These are phyloP conservation scores for Astropecten irregularis DNA, from an alignment of 53 echinoderm and acorn worm genomes.

Conservation along the genomic window DNA sequence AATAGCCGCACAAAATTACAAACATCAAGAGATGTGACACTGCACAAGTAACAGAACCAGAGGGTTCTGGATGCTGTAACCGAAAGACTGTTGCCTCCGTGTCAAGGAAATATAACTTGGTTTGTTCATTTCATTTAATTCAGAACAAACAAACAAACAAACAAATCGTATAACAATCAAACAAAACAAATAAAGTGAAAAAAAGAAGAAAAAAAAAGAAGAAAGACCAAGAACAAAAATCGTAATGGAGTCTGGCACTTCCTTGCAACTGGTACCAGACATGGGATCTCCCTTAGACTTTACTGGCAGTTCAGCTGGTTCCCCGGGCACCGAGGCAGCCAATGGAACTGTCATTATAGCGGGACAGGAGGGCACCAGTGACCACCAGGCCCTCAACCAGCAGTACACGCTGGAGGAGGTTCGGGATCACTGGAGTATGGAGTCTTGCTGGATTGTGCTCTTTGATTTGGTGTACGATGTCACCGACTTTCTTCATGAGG, in stretches of 20 bases:
- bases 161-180: too few species aligned
- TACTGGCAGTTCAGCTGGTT: not conserved
- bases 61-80: too few species aligned
- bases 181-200: too few species aligned
- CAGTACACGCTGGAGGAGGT: conserved; percentile 69
- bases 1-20: too few species aligned
- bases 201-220: not conserved
- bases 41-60: too few species aligned
- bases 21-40: too few species aligned
- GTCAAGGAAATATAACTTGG: too few species aligned
- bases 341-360: not conserved
- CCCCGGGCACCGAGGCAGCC: not conserved
- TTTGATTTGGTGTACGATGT: conserved; percentile 83
- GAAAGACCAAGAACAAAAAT: not conserved
- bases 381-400: not conserved
- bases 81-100: too few species aligned
- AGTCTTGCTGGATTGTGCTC: conserved; percentile 80
- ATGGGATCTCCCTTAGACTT: not conserved
- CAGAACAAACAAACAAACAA: too few species aligned
- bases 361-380: not conserved
- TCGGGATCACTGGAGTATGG: conserved; percentile 52
- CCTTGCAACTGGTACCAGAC: not conserved
- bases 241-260: too few species aligned
- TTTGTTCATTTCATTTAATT: too few species aligned
- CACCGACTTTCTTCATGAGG: conserved; percentile 80